These are phyloP conservation scores for Ormyrus pomaceus DNA, from an alignment of 2,888 invertebrate genomes.

Conservation along the genomic window DNA sequence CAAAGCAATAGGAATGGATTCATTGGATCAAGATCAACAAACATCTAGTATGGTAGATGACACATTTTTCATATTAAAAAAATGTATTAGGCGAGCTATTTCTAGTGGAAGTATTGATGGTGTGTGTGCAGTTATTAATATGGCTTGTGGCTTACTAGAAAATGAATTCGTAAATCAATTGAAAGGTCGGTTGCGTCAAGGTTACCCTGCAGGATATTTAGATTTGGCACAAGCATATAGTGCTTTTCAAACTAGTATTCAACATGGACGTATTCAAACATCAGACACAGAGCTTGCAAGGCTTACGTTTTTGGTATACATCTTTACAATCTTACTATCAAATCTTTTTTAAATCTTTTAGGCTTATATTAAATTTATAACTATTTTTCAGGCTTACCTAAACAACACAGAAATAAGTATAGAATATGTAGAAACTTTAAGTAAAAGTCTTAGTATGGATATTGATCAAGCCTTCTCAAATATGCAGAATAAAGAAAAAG, in stretches of 20 bases:
- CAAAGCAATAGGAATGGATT: conserved; percentile 91
- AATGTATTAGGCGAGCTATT: conserved; percentile 95
- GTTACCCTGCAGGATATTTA: conserved; percentile 87
- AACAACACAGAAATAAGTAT: conserved; percentile 95
- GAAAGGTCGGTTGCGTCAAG: conserved; percentile 84
- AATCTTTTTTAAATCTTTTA: not conserved
- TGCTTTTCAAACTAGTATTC: conserved; percentile 86
- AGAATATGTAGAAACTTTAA: conserved; percentile 92
- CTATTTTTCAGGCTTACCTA: conserved; percentile 82
- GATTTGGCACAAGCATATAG: conserved; percentile 90
- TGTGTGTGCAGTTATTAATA: conserved; percentile 97
- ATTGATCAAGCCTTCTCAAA: conserved; percentile 81
- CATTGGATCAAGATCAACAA: conserved; percentile 83
- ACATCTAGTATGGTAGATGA: conserved; percentile 97
- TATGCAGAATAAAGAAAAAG: conserved; percentile 81
- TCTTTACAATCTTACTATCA: not conserved
- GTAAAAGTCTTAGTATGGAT: conserved; percentile 84
- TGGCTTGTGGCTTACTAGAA: conserved; percentile 91
- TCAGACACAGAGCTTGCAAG: conserved; percentile 88
- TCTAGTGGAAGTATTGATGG: conserved; percentile 95
- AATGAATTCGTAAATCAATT: conserved; percentile 87
- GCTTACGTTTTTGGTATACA: conserved; percentile 84
- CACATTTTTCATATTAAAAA: conserved; percentile 96
- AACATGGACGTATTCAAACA: conserved; percentile 87
- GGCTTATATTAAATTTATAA: conserved; percentile 36